Base-by-base conservation (phyloP, 1,140 invertebrate species). In the Oreohelix idahoensis region DNA sequence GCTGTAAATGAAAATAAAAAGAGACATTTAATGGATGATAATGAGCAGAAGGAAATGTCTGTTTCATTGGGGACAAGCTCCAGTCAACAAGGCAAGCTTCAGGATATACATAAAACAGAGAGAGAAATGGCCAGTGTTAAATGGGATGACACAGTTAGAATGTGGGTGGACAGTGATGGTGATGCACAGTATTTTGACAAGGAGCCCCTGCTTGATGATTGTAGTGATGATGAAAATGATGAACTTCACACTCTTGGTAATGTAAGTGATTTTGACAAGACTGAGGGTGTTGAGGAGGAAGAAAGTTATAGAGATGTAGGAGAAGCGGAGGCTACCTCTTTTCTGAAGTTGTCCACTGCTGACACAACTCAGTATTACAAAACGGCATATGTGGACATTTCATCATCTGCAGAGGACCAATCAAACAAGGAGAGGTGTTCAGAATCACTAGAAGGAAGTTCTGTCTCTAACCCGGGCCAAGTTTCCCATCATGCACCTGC, bases 321-420 rank as follows among this genome's bases (percentile, higher is more conserved):
- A n/a, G 71, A 73, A 39, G 38, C 20, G n/a, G 36, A 39, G 20
- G 11, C 71, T n/a, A 26, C 20, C 36, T n/a, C 20, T 45, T 23
- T 45, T 11, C 36, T 23, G 69, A 35, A 71, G 69, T 71, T 39
- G 15, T 5, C 32, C 10, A 71, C 32, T 17, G 69, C 32, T 20
- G 69, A 71, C 17, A 76, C 38, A 5, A 53, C 8, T 10, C 8
- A 76, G n/a, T 76, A 45, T 53, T 76, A 76, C 45, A 1, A 29
- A 35, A 29, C 53, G 39, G 45, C 74, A 0, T 76, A 45, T 53
- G 45, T 53, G 20, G 74, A 76, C 17, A 51, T 39, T 35, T 76
- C 45, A 2, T 76, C 74, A 20, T 74, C 71, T 45, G 38, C 39
- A 38, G 74, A 53, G n/a, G 74, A 76, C 32, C 38, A 76, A 23